phyloP scores from a whole-genome alignment of 2,113 vertebrate genomes.

The Crotalus tigris region DNA sequence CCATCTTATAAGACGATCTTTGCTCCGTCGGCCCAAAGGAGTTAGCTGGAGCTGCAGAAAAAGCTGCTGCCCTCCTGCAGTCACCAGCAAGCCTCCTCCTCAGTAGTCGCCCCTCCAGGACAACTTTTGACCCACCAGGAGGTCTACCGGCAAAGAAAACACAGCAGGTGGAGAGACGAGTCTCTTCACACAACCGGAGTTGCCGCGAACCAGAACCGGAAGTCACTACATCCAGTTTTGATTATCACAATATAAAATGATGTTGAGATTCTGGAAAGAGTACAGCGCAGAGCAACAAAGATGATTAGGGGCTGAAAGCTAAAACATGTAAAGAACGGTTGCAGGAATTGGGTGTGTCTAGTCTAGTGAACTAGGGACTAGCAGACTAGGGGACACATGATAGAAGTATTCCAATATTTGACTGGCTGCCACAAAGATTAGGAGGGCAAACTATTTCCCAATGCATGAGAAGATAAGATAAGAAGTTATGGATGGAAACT shows the following conservation, averaged over 20 bases:
- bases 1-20: too few relatives aligned
- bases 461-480: neutral
- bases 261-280: neutral
- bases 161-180: too few relatives aligned
- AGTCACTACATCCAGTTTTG: neutral
- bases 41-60: too few relatives aligned
- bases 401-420: neutral
- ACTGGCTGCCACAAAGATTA: neutral
- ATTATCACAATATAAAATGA: neutral
- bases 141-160: too few relatives aligned
- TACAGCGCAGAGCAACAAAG: neutral
- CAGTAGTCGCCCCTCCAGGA: too few relatives aligned
- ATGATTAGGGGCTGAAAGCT: neutral
- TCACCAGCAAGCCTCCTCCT: too few relatives aligned
- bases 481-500: neutral
- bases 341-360: neutral
- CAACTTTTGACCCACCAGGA: too few relatives aligned
- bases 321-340: neutral
- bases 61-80: too few relatives aligned
- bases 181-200: too few relatives aligned
- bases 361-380: neutral
- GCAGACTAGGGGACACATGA: neutral
- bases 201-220: too few relatives aligned
- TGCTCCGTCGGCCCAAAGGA: too few relatives aligned
- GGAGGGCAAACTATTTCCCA: neutral